Evolutionary conservation across 2,888 invertebrate genomes (phyloP), one percentile per base, ranked within the genome.

Genomic region (Argyra leucocephala): DNA sequence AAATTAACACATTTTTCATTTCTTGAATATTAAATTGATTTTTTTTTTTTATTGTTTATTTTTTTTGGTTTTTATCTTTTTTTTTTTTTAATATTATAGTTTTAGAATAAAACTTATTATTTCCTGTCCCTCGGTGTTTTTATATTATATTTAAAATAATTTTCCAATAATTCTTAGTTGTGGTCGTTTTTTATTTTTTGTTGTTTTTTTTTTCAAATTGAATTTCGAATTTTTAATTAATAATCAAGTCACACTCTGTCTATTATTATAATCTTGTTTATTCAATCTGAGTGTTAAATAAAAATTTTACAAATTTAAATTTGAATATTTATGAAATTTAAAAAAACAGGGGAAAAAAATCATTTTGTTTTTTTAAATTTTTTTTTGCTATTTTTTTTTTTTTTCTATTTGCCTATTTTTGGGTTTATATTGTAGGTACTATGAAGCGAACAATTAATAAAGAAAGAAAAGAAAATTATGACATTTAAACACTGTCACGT

Each of bases 271-370:
- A 48, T 48, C 48, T 48, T 48, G 48, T 48, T 48, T n/a, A 12
- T 48, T n/a, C n/a, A 48, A 48, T 48, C 48, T 48, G 48, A 48
- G 48, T 48, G 48, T 48, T 48, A 48, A 31, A 48, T 48, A 48
- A 48, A 31, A 48, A 15, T 48, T 48, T 48, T 48, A 18, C 9
- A 18, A 18, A 9, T 48, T 48, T 15, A 15, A 12, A 48, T 48
- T 48, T 48, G 48, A 48, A 48, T 48, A 48, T 48, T 48, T 48
- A 48, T 15, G 48, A 2, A 12, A 37, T 37, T 9, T 37, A 37
- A 37, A 37, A 37, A 37, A 9, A 37, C 5, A 26, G 7, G 12
- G 3, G 5, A 48, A 48, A 48, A 48, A 31, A 31, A 31, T 10
- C 7, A 31, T n/a, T n/a, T n/a, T n/a, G n/a, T n/a, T n/a, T n/a